Evolutionary conservation across 2,113 vertebrate genomes (phyloP), one percentile per base, ranked within the genome.

Genomic region (Physeter macrocephalus): DNA sequence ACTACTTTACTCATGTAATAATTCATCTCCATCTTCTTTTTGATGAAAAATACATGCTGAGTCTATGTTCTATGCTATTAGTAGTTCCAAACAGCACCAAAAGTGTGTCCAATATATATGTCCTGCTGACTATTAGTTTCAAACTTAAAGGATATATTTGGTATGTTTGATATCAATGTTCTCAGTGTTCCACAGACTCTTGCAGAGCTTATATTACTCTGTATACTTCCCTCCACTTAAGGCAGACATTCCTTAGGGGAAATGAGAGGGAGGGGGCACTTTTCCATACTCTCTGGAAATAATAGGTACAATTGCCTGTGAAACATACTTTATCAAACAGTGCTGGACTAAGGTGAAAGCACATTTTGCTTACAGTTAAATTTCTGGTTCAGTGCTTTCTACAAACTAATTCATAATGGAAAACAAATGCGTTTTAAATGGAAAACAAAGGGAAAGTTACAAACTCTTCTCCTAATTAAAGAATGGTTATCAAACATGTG

Each of bases 341-440:
- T 39, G 49, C 83, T 67, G 95, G 83, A 43, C 10, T 43, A 66
- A 94, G 92, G 94, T 84, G 74, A 89, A 97, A 88, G 64, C 82
- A 66, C 9, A 74, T 88, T 95, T 95, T 93, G 87, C 87, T 97
- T 97, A 84, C 27, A 97, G 64, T 95, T 89, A 81, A 67, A 81
- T 93, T 96, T 96, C 92, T 94, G 93, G 93, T 95, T 97, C 94
- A 88, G 83, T 67, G 93, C 86, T 84, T 93, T 98, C 52, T 72
- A 59, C 72, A 97, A 98, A 97, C 91, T 80, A 66, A 92, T 95
- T 96, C 87, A 75, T 96, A 97, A 98, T 97, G 95, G 89, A 97
- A 98, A 97, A 97, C 96, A 97, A 98, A 98, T 90, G 97, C 97
- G 89, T 88, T 96, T 96, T 89, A 49, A 94, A 93, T 83, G 75